Base-by-base conservation (phyloP, 2,113 vertebrate genomes). In the Tenrec ecaudatus region DNA sequence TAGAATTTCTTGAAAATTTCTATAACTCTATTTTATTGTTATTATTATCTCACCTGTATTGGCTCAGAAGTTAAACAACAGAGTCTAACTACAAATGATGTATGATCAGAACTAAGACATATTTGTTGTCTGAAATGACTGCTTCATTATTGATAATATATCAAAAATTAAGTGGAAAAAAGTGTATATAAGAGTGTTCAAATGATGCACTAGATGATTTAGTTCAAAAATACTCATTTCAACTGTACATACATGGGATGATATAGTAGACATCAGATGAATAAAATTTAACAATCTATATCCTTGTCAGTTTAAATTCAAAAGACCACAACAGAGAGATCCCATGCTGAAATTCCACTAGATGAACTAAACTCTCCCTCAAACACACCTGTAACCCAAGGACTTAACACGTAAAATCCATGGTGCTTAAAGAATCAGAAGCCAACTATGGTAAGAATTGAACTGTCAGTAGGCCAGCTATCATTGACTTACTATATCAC, bases 101-200 rank as follows among this genome's bases (percentile, higher is more conserved):
- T 15, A 77, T 22, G 47, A 11, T 22, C 6, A 81, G 23, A 86
- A 31, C 69, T 78, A 53, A 82, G 58, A 64, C 12, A 29, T 1
- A 33, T 57, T 83, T 83, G 60, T 16, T 73, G 23, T 86, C 82
- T 79, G 62, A 95, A 92, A 75, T 75, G 17, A 58, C 33, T 85
- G 7, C 7, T 3, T 92, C 43, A 78, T 1, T 16, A 71, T 76
- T 75, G 87, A 77, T 81, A 82, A 82, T 64, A 78, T 15, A 53
- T 19, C 25, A 86, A 71, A 38, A 90, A 77, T 69, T n/a, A 87
- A 76, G 69, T 86, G 5, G 81, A 79, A 88, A 82, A 60, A 40
- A n/a, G 12, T 53, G 3, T 64, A 69, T 20, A 68, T 29, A 4
- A 78, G 47, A 83, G 33, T 16, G 82, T 11, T 77, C 20, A 57